Conservation (phyloP, 2,888 invertebrate genomes). For the Eurois occulta region DNA sequence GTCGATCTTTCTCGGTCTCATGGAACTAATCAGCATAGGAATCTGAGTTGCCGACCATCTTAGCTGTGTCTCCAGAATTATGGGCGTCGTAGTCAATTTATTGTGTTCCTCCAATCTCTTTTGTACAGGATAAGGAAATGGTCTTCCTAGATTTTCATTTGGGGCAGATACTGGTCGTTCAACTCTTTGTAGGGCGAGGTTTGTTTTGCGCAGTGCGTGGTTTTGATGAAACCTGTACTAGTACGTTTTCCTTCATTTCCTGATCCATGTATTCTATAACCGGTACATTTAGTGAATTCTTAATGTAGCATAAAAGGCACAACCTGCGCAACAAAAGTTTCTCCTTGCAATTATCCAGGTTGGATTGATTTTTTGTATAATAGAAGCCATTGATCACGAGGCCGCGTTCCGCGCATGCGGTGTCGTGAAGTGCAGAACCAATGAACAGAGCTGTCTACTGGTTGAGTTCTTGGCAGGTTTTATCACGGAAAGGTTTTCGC, state of each 20-base stretch:
- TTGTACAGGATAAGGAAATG: not conserved
- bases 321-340: not conserved
- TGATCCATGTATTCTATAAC: not conserved
- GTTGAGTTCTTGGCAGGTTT: conserved; percentile 9
- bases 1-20: not conserved
- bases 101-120: not conserved
- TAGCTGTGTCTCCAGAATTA: not conserved
- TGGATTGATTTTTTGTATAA: conserved; percentile 47
- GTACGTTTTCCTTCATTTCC: not conserved
- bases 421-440: conserved; percentile 28
- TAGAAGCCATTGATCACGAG: conserved; percentile 49
- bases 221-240: not conserved
- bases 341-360: conserved; percentile 5
- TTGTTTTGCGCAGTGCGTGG: conserved; percentile 23
- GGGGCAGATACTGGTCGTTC: not conserved
- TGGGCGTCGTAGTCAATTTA: too few relatives aligned
- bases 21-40: not conserved
- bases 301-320: not conserved
- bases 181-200: not conserved
- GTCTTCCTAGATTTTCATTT: not conserved
- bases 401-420: conserved; percentile 53
- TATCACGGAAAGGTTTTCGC: not conserved
- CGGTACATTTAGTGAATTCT: not conserved
- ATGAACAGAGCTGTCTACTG: conserved; percentile 13
- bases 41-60: not conserved